Percentiles rank a stretch among this genome's conserved stretches.
Evolutionary conservation across 2,113 vertebrate genomes (phyloP).

Genomic region (Eublepharis macularius): DNA sequence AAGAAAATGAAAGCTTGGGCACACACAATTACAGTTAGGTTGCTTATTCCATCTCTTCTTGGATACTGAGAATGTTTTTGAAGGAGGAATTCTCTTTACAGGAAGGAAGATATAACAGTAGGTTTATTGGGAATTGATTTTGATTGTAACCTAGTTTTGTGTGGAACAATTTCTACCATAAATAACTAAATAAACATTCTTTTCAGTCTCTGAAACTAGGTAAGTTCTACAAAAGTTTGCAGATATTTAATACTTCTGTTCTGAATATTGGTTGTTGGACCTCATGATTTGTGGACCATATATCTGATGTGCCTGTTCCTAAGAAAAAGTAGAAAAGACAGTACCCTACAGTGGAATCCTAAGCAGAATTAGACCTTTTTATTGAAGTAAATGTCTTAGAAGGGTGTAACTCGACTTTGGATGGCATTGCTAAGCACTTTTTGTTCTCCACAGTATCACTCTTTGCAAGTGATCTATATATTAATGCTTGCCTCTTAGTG

Average conservation of each 20-base stretch:
- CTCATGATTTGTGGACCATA: slow-evolving; percentile 6
- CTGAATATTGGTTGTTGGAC: slow-evolving; percentile 20
- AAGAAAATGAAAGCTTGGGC: no score
- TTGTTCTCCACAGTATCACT: not conserved
- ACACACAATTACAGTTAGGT: no score
- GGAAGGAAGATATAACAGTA: no score
- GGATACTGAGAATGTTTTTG: no score
- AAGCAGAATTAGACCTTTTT: no score
- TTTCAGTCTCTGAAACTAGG: not conserved
- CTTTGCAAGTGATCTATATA: not conserved
- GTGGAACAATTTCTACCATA: not conserved
- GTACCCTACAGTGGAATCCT: not conserved
- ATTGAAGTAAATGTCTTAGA: no score
- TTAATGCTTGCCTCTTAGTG: slow-evolving; percentile 8
- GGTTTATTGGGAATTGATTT: no score
- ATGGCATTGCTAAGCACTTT: slow-evolving; percentile 8
- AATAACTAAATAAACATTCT: not conserved
- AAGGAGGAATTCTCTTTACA: no score
- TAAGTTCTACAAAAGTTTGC: not conserved
- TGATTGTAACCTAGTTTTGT: no score
- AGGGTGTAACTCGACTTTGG: not conserved
- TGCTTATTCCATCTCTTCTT: no score
- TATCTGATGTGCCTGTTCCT: slow-evolving; percentile 34
- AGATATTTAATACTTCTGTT: slow-evolving; percentile 23
- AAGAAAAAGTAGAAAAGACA: not conserved